These are phyloP conservation scores for Haplotaxodon microlepis DNA, from an alignment of 2,113 vertebrate genomes.

Conservation along the genomic window DNA sequence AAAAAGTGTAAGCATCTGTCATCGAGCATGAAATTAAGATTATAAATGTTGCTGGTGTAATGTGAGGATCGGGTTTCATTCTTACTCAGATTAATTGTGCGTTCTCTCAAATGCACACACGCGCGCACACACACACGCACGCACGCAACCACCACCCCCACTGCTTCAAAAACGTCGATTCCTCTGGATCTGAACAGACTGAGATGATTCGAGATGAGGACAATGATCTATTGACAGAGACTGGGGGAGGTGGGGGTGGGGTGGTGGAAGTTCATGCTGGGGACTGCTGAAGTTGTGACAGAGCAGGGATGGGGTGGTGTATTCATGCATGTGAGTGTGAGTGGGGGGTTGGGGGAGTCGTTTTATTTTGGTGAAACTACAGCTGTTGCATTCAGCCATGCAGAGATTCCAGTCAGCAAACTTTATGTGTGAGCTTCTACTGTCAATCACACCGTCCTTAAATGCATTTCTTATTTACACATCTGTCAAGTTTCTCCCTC, in stretches of 20 bases:
- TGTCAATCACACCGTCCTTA: neutral
- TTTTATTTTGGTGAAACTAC: conserved; percentile 39
- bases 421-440: neutral
- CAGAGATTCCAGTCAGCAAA: conserved; percentile 7
- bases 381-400: conserved; percentile 3
- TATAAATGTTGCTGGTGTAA: neutral
- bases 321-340: neutral
- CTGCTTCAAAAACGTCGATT: neutral
- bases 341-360: neutral
- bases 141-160: neutral
- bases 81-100: neutral
- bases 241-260: neutral
- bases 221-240: conserved; percentile 43
- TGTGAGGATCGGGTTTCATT: neutral
- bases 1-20: neutral
- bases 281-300: conserved; percentile 11
- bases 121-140: neutral
- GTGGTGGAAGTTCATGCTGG: neutral
- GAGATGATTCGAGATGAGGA: conserved; percentile 6
- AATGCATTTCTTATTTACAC: neutral
- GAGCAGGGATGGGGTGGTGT: neutral
- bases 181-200: conserved; percentile 12
- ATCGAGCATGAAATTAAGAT: neutral
- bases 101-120: neutral
- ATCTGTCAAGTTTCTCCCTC: neutral